Percentiles rank a stretch among this genome's conserved stretches.
Conservation (phyloP, 2,797 vertebrate genomes). For the Catostomus latipinnis region DNA sequence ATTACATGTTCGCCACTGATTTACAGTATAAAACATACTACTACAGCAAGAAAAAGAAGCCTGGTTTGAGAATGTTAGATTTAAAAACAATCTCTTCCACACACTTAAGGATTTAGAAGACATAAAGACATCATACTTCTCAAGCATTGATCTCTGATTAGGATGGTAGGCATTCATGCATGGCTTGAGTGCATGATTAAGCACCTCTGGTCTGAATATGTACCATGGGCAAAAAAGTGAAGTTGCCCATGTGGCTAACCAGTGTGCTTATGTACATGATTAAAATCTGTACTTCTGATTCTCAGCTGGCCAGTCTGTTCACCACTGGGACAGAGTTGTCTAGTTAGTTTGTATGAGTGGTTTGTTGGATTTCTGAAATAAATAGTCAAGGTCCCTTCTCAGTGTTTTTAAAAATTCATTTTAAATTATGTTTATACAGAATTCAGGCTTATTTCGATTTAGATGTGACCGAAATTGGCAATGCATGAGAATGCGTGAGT, state of each 20-base stretch:
- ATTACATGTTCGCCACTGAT: background rate
- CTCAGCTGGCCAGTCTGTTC: constrained; percentile 31
- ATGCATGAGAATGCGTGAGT: too few species aligned
- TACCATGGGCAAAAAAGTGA: constrained; percentile 1
- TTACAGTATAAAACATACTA: background rate
- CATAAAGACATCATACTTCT: background rate
- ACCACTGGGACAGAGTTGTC: constrained; percentile 29
- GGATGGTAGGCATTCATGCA: background rate
- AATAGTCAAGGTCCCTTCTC: too few species aligned
- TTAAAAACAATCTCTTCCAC: background rate
- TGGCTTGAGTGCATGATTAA: background rate
- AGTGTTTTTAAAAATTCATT: too few species aligned
- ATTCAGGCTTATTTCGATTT: too few species aligned
- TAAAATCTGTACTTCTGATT: constrained; percentile 31
- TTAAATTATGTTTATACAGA: too few species aligned
- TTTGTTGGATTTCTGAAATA: too few species aligned
- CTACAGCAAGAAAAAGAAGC: background rate
- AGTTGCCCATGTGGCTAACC: background rate
- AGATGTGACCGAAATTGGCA: too few species aligned
- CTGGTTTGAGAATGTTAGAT: too few species aligned
- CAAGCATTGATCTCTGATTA: background rate
- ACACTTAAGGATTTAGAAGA: background rate
- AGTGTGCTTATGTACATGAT: constrained; percentile 10
- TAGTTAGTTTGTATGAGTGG: background rate
- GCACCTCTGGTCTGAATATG: background rate